Evolutionary conservation across 2,888 invertebrate genomes (phyloP), one percentile per base, ranked within the genome.

Genomic region (Hoplodrina blanda): DNA sequence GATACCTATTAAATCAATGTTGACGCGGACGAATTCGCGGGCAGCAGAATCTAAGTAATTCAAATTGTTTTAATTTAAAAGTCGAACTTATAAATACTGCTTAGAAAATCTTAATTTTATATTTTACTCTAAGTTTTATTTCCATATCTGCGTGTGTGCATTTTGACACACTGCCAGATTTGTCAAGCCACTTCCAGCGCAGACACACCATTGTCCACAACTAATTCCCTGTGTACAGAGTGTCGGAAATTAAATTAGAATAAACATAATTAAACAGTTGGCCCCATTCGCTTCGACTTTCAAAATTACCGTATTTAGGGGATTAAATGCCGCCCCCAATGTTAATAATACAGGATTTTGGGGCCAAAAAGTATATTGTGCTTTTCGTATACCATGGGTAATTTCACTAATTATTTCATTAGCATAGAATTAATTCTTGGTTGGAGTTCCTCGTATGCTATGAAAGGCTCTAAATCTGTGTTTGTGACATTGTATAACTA

Each of bases 211-310:
- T n/a, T 52, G 44, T 59, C 62, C 53, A 59, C 73, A 81, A 73
- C 84, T 86, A 85, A 87, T 85, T 83, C 87, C 62, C 66, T 71
- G 85, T 87, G 83, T 85, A 87, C 86, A 85, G 84, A 88, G 89
- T 91, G 90, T 88, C 82, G 89, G 88, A 90, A 92, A 91, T 93
- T 91, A 92, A 93, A 93, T 93, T 92, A 91, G 87, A 92, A 93
- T 93, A 93, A 93, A 92, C 91, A 92, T 92, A 93, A 93, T 93
- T 91, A 92, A 92, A 89, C 91, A 91, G 90, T 90, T 86, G 88
- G 88, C 90, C 90, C 87, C 89, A 90, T 91, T 91, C 85, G 88
- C 84, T 90, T 90, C 88, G 87, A 91, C 90, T 91, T 90, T 82
- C 89, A 89, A 90, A 92, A 92, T 92, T 88, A 87, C 88, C 88